Evolutionary conservation across 2,113 vertebrate species (phyloP).

Genomic region (Gadus macrocephalus): DNA sequence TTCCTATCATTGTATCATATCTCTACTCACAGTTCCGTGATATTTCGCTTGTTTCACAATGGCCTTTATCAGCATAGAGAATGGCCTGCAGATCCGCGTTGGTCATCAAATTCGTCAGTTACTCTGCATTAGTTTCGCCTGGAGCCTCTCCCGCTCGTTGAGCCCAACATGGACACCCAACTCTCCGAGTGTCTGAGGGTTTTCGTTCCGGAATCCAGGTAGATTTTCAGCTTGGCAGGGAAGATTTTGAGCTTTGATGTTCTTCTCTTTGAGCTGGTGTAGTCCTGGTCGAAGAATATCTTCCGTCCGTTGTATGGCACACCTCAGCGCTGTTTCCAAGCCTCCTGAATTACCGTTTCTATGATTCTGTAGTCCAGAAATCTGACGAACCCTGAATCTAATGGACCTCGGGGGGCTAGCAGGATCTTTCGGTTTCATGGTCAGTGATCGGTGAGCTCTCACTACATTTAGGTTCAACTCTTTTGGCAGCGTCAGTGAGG

Average conservation of each 20-base stretch:
- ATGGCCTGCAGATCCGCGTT: neutral
- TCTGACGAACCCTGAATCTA: neutral
- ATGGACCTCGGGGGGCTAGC: too few relatives aligned
- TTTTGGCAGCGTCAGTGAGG: too few relatives aligned
- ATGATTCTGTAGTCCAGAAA: too few relatives aligned
- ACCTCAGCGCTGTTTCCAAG: too few relatives aligned
- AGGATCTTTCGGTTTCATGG: too few relatives aligned
- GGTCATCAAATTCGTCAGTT: neutral
- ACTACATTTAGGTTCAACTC: too few relatives aligned
- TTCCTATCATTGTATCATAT: neutral
- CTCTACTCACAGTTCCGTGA: neutral
- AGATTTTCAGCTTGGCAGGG: slow-evolving; percentile 28
- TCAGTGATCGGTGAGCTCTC: too few relatives aligned
- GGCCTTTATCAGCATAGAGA: neutral
- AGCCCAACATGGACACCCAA: slow-evolving; percentile 8
- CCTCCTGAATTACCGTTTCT: too few relatives aligned
- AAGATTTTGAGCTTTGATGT: too few relatives aligned
- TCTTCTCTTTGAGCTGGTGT: too few relatives aligned
- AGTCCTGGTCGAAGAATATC: too few relatives aligned
- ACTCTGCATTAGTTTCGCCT: neutral
- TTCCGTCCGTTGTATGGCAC: too few relatives aligned
- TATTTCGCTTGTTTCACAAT: neutral
- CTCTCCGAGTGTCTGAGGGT: neutral
- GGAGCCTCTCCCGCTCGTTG: neutral
- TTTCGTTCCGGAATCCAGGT: neutral